A percentile compares a stretch with the other conserved stretches of the same genome.
phyloP scores from a whole-genome alignment of 1,140 invertebrate species.

The Caerostris darwini region DNA sequence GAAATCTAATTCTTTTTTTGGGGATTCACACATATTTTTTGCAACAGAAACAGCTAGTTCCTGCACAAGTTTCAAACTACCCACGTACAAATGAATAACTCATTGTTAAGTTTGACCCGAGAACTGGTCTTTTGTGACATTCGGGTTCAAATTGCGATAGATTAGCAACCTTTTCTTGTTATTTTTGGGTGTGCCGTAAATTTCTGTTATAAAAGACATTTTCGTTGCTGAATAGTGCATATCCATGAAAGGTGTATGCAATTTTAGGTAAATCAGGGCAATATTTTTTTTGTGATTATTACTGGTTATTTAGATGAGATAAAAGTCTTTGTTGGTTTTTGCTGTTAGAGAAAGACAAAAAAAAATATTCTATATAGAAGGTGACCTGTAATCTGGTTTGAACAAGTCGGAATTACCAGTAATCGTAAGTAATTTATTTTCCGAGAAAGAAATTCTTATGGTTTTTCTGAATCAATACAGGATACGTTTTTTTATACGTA shows the following conservation, averaged over 20 bases:
- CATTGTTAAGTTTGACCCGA: conserved; percentile 37
- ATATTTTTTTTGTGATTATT: neutral
- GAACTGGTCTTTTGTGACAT: conserved; percentile 29
- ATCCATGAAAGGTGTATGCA: neutral
- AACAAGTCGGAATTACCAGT: no score
- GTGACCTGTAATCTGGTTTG: neutral
- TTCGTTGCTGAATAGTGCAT: neutral
- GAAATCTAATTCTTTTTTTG: neutral
- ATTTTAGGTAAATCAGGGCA: conserved; percentile 23
- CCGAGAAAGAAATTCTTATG: no score
- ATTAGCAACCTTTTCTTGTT: neutral
- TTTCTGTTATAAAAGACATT: neutral
- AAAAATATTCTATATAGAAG: neutral
- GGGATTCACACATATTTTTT: neutral
- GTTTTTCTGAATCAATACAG: no score
- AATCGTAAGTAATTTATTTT: no score
- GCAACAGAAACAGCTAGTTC: neutral
- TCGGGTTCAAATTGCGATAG: conserved; percentile 29
- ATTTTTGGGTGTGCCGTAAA: conserved; percentile 39
- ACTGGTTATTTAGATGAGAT: conserved; percentile 1
- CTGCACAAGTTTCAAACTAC: neutral
- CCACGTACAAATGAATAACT: neutral
- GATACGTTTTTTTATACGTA: no score
- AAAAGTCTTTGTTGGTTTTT: neutral
- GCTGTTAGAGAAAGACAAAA: neutral